Conservation (phyloP, 1,140 invertebrate species). For the Drosophila busckii region DNA sequence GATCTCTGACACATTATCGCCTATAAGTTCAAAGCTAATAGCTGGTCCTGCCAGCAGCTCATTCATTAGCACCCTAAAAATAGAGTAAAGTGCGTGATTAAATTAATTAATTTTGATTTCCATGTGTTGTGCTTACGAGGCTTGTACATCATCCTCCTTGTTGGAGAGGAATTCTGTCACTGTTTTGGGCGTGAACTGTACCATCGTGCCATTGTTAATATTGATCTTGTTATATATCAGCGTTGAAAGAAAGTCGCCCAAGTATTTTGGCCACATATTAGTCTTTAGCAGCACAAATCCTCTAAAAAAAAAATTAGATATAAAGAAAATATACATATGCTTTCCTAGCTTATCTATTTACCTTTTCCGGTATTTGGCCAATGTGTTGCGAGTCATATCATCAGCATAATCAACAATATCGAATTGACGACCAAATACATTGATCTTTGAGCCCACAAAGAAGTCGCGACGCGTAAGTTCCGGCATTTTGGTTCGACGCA, state of each 20-base stretch:
- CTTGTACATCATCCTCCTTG: slow-evolving; percentile 81
- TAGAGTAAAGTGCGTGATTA: not conserved
- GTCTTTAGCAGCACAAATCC: slow-evolving; percentile 89
- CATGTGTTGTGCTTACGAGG: slow-evolving; percentile 80
- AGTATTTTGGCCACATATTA: slow-evolving; percentile 82
- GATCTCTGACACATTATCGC: slow-evolving; percentile 84
- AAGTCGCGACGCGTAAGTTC: slow-evolving; percentile 85
- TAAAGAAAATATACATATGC: not conserved
- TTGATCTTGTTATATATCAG: slow-evolving; percentile 85
- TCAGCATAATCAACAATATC: slow-evolving; percentile 90
- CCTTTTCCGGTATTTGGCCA: slow-evolving; percentile 83
- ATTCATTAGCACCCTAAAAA: slow-evolving; percentile 81
- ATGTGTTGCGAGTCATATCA: slow-evolving; percentile 82
- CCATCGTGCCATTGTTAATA: slow-evolving; percentile 87
- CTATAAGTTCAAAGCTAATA: slow-evolving; percentile 87
- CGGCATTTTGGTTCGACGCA: slow-evolving; percentile 86
- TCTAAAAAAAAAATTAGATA: slow-evolving; percentile 79
- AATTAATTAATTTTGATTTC: not conserved
- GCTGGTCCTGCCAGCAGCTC: slow-evolving; percentile 86
- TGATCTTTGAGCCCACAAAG: slow-evolving; percentile 87
- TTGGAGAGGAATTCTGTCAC: slow-evolving; percentile 82
- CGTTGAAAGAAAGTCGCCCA: slow-evolving; percentile 86
- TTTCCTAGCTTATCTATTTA: slow-evolving; percentile 65
- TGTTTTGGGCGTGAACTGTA: slow-evolving; percentile 80
- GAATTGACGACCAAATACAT: slow-evolving; percentile 87